Conservation (phyloP, 2,797 vertebrate species). For the Threskiornis aethiopicus region DNA sequence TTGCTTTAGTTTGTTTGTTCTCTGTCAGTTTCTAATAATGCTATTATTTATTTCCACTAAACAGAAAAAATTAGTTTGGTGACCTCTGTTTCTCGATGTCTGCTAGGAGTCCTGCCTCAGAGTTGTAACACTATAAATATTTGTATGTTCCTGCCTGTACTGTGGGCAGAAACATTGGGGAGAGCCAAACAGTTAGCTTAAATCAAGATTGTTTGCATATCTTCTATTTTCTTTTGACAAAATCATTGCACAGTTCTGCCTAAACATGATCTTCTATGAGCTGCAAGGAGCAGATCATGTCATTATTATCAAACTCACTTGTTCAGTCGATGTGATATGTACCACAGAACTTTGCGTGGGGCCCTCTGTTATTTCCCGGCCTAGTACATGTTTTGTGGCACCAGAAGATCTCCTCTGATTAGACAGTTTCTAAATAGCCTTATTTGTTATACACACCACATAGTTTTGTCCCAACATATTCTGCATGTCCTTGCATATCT, state of each 20-base stretch:
- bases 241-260: background rate
- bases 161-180: background rate
- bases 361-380: background rate
- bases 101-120: background rate
- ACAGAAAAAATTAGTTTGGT: background rate
- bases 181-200: background rate
- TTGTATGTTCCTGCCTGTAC: background rate
- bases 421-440: background rate
- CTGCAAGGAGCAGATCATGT: background rate
- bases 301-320: background rate
- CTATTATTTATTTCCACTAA: background rate
- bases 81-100: background rate
- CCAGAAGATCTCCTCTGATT: background rate
- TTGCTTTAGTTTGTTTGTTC: slow-evolving; percentile 34
- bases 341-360: background rate
- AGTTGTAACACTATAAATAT: background rate
- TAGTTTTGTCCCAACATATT: background rate
- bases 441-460: background rate
- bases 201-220: background rate
- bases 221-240: background rate
- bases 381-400: fast-evolving
- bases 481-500: background rate
- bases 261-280: background rate
- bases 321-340: fast-evolving
- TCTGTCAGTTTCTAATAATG: background rate